Conservation (phyloP, 2,888 invertebrate genomes). For the Achlya flavicornis region DNA sequence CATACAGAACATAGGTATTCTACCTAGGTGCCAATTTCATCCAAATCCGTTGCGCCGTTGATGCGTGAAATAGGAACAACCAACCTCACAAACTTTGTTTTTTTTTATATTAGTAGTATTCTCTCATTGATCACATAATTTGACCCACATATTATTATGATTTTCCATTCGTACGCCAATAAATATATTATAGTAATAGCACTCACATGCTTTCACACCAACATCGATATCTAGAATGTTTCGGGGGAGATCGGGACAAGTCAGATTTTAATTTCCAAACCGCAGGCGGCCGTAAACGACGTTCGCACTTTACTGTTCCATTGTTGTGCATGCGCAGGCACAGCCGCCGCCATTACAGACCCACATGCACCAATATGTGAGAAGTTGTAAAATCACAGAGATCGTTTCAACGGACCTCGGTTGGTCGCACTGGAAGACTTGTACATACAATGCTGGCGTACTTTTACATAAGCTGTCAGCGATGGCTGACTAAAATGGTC, state of each 20-base stretch:
- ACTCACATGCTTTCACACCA: slow-evolving; percentile 5
- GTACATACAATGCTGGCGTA: slow-evolving; percentile 1
- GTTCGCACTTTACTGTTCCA: slow-evolving; percentile 78
- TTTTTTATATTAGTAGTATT: too few relatives aligned
- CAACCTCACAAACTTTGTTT: too few relatives aligned
- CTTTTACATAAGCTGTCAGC: slow-evolving; percentile 17
- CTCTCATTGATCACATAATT: too few relatives aligned
- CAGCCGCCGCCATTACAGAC: slow-evolving; percentile 52
- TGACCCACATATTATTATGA: too few relatives aligned
- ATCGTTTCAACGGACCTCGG: slow-evolving; percentile 33
- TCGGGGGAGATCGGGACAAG: slow-evolving; percentile 63
- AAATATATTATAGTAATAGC: background rate
- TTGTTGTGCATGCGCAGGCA: slow-evolving; percentile 54
- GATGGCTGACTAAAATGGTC: background rate
- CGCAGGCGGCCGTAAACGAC: slow-evolving; percentile 77
- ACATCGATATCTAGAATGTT: slow-evolving; percentile 14
- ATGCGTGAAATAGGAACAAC: too few relatives aligned
- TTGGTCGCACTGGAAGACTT: background rate
- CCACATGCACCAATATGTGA: slow-evolving; percentile 50
- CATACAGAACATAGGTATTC: too few relatives aligned
- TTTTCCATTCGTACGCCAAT: too few relatives aligned
- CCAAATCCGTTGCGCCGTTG: too few relatives aligned
- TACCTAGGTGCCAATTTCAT: too few relatives aligned
- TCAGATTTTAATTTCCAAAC: slow-evolving; percentile 83
- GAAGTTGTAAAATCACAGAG: slow-evolving; percentile 57